Conservation (phyloP, 2,113 vertebrate species). For the Neotoma lepida region DNA sequence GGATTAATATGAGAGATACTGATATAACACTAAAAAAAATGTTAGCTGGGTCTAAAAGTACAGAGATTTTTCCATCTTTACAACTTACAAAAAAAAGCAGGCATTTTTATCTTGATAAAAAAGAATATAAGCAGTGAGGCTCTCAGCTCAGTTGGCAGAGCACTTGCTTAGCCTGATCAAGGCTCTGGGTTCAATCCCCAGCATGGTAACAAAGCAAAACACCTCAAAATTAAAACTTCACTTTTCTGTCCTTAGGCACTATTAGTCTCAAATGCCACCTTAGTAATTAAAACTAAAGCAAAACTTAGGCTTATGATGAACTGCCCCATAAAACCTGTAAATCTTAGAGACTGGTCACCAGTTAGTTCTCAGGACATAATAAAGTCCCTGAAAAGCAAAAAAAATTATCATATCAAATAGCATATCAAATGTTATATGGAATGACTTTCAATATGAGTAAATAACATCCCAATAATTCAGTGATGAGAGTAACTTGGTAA, state of each 20-base stretch:
- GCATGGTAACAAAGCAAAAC: not conserved
- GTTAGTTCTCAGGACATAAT: not conserved
- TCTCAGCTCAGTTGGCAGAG: not conserved
- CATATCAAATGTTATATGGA: not conserved
- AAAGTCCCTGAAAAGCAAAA: not conserved
- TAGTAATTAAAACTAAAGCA: slow-evolving; percentile 40
- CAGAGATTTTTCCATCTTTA: not conserved
- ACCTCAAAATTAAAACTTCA: not conserved
- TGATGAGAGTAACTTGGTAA: not conserved
- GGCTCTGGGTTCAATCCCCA: not conserved
- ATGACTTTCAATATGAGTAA: slow-evolving; percentile 7
- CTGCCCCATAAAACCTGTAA: not conserved
- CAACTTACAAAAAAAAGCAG: not conserved
- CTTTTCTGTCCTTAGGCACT: not conserved
- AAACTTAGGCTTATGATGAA: slow-evolving; percentile 13
- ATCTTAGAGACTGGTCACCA: not conserved
- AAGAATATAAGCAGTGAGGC: rapidly evolving
- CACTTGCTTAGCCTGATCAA: not conserved
- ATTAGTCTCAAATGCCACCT: not conserved
- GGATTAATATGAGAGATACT: not conserved
- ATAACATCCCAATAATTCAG: slow-evolving; percentile 11
- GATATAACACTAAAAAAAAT: not conserved
- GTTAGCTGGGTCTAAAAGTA: not conserved
- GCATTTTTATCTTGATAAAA: not conserved
- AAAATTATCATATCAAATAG: not conserved